These are phyloP conservation scores for Tragelaphus scriptus DNA, from an alignment of 2,113 vertebrate genomes.

Conservation along the genomic window DNA sequence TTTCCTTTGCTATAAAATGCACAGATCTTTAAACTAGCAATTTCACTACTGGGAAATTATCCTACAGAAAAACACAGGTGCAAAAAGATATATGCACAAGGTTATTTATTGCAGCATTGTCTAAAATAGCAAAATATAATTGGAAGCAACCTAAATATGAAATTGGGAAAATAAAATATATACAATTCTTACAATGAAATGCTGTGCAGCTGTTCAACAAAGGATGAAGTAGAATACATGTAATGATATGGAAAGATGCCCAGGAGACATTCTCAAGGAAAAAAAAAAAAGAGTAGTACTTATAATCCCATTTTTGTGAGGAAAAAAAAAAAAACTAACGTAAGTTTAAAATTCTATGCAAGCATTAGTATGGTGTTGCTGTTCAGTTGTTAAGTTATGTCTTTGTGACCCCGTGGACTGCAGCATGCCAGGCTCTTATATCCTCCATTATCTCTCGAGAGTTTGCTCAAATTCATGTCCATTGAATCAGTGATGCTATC, in stretches of 20 bases:
- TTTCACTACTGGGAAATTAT: conserved; percentile 47
- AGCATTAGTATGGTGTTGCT: not conserved
- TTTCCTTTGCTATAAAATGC: conserved; percentile 4
- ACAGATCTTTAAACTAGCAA: conserved; percentile 25
- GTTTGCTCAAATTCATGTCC: not conserved
- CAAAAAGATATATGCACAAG: not conserved
- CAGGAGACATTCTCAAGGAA: not conserved
- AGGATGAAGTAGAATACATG: not conserved
- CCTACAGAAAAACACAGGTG: conserved; percentile 48
- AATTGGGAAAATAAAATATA: conserved; percentile 23
- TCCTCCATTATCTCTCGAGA: not conserved
- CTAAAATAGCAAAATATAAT: conserved; percentile 36
- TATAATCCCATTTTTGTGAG: not conserved
- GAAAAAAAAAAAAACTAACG: not conserved
- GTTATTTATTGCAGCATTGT: conserved; percentile 26
- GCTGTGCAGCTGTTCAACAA: conserved; percentile 14
- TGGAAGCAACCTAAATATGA: conserved; percentile 17
- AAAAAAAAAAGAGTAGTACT: not conserved
- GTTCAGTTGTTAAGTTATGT: not conserved
- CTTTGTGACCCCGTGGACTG: not conserved
- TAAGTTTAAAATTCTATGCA: not conserved
- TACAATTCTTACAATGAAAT: not conserved
- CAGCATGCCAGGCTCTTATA: not conserved
- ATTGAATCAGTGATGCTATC: not conserved
- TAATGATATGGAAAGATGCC: not conserved